Base-by-base conservation (phyloP, 1,140 invertebrate species). In the Atopsyche davidsoni region DNA sequence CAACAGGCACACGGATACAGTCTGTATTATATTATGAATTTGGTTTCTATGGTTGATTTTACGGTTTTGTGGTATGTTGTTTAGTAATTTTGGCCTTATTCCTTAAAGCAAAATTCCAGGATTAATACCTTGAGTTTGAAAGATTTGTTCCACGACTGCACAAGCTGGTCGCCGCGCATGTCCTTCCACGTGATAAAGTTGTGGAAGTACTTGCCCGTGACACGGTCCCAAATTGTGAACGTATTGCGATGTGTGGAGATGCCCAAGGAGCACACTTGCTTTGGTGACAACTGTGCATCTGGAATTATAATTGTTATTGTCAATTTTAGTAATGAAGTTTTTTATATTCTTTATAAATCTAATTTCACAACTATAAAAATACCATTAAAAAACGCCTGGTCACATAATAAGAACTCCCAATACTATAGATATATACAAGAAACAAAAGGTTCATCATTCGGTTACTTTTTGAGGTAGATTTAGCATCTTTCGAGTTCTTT, bases 161-260 rank as follows among this genome's bases (percentile, higher is more conserved):
- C 92, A 45, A 92, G 68, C 22, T 77, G 64, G 60, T 86, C 79
- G 19, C 91, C 87, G 46, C 95, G 77, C 21, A 89, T 60, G 69
- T 98, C 95, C 66, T 96, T 96, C 95, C 96, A 98, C 16, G 90
- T 93, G 51, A 98, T 92, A 58, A 98, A 90, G 61, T 92, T 92
- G 67, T 96, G 93, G 68, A 89, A 93, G 41, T 83, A 78, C 62
- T 82, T 77, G 2, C 89, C 86, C 28, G 84, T 92, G 40, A 79
- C 71, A 54, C 80, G 79, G 60, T 92, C 83, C 93, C 93, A 97
- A 11, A 87, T 92, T 1, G 87, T 79, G 64, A 97, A 95, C 17
- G 88, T 91, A 34, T 81, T 79, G 51, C 94, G 77, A 71, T 94
- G 90, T 1, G 87, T 88, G 0, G 90, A 87, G 58, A 98, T 87